Evolutionary conservation across 2,113 vertebrate species (phyloP).

Genomic region (Odocoileus hemionus): DNA sequence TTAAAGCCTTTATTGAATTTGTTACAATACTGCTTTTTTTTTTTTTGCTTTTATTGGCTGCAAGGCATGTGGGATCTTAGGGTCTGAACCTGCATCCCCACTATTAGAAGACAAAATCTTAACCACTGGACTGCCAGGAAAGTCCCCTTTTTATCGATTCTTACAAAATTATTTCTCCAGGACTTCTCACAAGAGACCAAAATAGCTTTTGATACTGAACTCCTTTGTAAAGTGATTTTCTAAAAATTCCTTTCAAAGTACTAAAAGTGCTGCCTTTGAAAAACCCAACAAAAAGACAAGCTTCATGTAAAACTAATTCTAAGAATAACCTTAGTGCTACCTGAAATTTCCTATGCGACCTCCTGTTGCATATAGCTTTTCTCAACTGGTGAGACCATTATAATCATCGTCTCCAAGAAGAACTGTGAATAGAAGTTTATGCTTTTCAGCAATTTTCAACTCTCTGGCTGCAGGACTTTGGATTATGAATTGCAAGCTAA

Average conservation of each 20-base stretch:
- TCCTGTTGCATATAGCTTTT: neutral
- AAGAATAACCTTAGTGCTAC: neutral
- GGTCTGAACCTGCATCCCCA: neutral
- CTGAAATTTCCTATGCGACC: neutral
- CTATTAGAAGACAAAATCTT: neutral
- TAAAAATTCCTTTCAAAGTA: neutral
- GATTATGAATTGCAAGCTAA: slow-evolving; percentile 30
- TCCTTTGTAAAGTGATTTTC: neutral
- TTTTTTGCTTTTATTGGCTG: neutral
- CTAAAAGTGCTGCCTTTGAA: neutral
- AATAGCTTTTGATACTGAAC: neutral
- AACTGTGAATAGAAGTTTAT: neutral
- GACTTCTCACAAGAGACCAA: neutral
- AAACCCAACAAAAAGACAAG: neutral
- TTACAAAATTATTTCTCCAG: neutral
- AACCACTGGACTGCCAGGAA: neutral
- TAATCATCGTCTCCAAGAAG: neutral
- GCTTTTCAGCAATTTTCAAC: neutral
- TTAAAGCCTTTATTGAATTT: neutral
- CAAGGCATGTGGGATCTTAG: neutral
- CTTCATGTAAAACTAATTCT: neutral
- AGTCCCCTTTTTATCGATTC: neutral
- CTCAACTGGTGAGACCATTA: neutral
- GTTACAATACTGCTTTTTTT: neutral
- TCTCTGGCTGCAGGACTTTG: neutral